Evolutionary conservation across 2,888 invertebrate genomes (phyloP), one percentile per base, ranked within the genome.

Genomic region (Perithous albicinctus): DNA sequence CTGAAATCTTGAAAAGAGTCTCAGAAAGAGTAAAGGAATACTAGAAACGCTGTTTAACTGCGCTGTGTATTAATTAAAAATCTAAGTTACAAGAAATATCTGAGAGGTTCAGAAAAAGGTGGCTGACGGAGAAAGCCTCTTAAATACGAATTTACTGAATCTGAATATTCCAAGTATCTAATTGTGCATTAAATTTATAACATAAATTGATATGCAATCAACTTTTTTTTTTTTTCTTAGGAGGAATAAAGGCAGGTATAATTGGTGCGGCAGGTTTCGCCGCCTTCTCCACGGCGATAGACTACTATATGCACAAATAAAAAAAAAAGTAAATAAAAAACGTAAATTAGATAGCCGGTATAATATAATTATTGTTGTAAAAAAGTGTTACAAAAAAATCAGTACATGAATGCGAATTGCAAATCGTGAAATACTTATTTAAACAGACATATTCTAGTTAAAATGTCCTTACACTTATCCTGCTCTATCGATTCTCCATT

Each of bases 211-310:
- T 29, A n/a, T n/a, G n/a, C n/a, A 59, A 41, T 41, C 12, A 80
- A 80, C 54, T 63, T 78, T 61, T 61, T 66, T 63, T 20, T 18
- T 74, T 56, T 83, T 86, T 94, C 95, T 84, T 93, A 97, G 99
- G 99, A 92, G 99, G 99, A 67, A 93, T 99, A 15, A 98, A 97
- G 93, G 98, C 99, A 32, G 99, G 98, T 12, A 86, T 99, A 43
- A 93, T 99, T 87, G 99, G 99, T 41, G 99, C 99, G 20, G 96
- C 97, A 67, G 99, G 99, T 10, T 99, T 99, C 94, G 99, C 99
- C 64, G 97, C 97, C 18, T 99, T 99, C 93, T 99, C 99, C 26
- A 97, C 99, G 64, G 96, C 96, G 0, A 99, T 99, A 87, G 99
- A 99, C 93, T 99, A 99, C 93, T 99, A 98, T 91, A 97, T 99